Evolutionary conservation across 2,113 vertebrate genomes (phyloP).

Genomic region (Sinocyclocheilus anshuiensis): DNA sequence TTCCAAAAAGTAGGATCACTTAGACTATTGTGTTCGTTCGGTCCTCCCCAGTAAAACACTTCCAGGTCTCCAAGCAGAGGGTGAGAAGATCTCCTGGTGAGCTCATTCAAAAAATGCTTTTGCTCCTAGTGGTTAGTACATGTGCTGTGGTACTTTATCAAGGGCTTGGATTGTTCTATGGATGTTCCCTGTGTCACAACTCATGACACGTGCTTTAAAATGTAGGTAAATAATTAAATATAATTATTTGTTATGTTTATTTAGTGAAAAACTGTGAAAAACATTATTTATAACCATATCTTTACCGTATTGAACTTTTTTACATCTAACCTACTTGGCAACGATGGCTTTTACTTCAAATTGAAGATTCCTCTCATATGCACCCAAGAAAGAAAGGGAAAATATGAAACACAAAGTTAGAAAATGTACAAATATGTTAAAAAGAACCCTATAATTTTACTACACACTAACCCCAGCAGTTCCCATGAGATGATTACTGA

Average conservation of each 20-base stretch:
- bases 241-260: no score
- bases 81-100: conserved; percentile 27
- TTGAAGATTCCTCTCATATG: neutral
- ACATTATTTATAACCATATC: no score
- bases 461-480: neutral
- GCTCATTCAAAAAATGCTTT: conserved; percentile 18
- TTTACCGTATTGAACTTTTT: no score
- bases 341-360: neutral
- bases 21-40: conserved; percentile 41
- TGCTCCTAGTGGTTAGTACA: neutral
- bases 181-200: neutral
- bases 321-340: no score
- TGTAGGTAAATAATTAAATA: no score
- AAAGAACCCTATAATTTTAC: neutral
- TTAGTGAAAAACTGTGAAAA: no score
- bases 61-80: conserved; percentile 23
- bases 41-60: conserved; percentile 28
- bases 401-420: neutral
- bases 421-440: neutral
- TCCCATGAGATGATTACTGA: neutral
- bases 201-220: no score
- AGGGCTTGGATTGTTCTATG: neutral
- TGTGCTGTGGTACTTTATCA: neutral
- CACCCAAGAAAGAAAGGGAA: neutral
- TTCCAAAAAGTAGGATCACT: conserved; percentile 51